A percentile compares a stretch with the other conserved stretches of the same genome.
phyloP scores from a whole-genome alignment of 1,140 invertebrate genomes.

The Heliconius nattereri region DNA sequence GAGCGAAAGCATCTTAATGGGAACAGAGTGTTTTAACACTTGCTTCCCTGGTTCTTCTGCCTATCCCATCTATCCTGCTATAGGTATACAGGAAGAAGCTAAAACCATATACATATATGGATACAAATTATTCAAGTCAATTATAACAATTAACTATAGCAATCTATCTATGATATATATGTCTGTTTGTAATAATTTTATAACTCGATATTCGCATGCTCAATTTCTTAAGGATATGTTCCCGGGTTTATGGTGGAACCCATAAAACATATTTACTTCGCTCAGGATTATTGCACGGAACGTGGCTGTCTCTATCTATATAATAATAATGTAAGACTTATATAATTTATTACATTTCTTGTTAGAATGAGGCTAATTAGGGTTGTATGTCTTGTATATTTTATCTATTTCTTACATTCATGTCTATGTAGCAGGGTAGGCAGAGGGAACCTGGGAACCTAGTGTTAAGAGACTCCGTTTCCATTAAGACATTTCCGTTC shows the following conservation, averaged over 20 bases:
- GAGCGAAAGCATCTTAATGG: no score
- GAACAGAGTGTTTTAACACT: no score
- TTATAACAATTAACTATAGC: not conserved
- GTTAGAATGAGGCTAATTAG: not conserved
- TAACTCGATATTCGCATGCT: not conserved
- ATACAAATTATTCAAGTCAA: not conserved
- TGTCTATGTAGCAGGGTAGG: no score
- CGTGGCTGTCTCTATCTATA: not conserved
- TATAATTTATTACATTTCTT: not conserved
- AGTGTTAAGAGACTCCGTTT: not conserved
- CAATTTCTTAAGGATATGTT: conserved; percentile 5
- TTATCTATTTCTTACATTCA: not conserved
- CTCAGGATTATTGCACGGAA: not conserved
- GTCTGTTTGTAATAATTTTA: not conserved
- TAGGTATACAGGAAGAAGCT: no score
- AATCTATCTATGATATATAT: no score
- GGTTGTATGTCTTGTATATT: not conserved
- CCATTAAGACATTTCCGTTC: no score
- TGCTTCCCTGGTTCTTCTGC: no score
- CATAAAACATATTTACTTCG: conserved; percentile 10
- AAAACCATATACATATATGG: not conserved
- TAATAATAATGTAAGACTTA: not conserved
- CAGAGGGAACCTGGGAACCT: no score
- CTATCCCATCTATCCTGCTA: no score
- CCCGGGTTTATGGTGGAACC: not conserved